Evolutionary conservation across 1,140 invertebrate genomes (phyloP).

Genomic region (Drosophila equinoxialis): DNA sequence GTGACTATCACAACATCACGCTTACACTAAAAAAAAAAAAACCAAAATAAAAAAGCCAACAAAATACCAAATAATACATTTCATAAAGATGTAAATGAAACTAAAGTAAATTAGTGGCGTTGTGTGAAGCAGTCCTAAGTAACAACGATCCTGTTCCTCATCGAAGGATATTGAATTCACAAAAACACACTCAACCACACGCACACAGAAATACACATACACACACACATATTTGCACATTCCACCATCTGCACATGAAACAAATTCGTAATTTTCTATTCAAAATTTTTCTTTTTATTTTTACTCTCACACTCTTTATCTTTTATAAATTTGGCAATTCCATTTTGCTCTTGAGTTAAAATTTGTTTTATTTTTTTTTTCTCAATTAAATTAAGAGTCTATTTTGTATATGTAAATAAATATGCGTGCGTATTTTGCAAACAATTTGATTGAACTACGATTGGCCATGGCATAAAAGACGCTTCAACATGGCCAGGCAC

Average conservation of each 20-base stretch:
- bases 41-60: slow-evolving; percentile 13
- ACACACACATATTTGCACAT: slow-evolving; percentile 35
- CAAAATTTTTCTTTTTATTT: slow-evolving; percentile 21
- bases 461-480: slow-evolving; percentile 18
- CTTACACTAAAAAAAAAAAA: slow-evolving; percentile 65
- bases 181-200: slow-evolving; percentile 32
- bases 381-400: slow-evolving; percentile 31
- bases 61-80: not conserved
- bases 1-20: slow-evolving; percentile 85
- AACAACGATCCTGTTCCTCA: slow-evolving; percentile 13
- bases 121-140: slow-evolving; percentile 1
- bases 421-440: slow-evolving; percentile 58
- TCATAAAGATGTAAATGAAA: slow-evolving; percentile 15
- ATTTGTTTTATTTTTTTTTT: not conserved
- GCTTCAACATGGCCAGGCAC: not conserved
- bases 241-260: slow-evolving; percentile 40
- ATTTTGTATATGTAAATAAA: slow-evolving; percentile 64
- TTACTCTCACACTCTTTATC: slow-evolving; percentile 21
- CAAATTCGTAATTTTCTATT: slow-evolving; percentile 45
- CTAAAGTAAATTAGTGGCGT: slow-evolving; percentile 24
- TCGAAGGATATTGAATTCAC: slow-evolving; percentile 13
- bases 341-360: not conserved
- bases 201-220: slow-evolving; percentile 25
- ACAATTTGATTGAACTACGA: slow-evolving; percentile 56
- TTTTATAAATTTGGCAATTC: slow-evolving; percentile 11